Percentiles rank a stretch among this genome's conserved stretches.
Conservation (phyloP, 2,797 vertebrate genomes). For the Sebastes taczanowskii region DNA sequence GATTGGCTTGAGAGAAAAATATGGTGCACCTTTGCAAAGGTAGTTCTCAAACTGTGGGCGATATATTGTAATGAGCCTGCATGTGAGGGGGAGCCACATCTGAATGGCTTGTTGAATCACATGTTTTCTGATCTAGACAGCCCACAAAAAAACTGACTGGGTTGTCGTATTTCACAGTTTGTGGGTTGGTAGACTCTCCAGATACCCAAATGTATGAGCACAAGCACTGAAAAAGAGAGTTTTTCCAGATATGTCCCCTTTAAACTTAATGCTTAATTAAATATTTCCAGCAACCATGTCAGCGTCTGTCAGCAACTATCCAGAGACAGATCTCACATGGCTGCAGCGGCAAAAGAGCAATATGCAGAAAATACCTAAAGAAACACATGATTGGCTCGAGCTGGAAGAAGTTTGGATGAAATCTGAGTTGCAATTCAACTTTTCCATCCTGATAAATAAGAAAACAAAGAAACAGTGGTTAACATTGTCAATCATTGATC, state of each 20-base stretch:
- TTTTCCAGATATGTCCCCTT: not conserved
- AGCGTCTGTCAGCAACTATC: not conserved
- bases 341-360: constrained; percentile 2
- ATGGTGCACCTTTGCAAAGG: too few relatives aligned
- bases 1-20: too few relatives aligned
- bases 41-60: too few relatives aligned
- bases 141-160: not conserved
- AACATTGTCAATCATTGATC: not conserved
- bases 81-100: rapidly evolving
- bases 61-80: too few relatives aligned
- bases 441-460: constrained; percentile 20
- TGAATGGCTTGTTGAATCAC: not conserved
- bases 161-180: not conserved
- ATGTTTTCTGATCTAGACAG: not conserved
- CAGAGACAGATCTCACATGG: not conserved
- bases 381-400: not conserved
- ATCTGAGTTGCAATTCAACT: constrained; percentile 10
- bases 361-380: not conserved
- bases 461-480: constrained; percentile 35
- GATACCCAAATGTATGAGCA: not conserved
- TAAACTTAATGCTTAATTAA: constrained; percentile 8
- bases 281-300: not conserved
- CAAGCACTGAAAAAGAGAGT: not conserved
- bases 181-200: not conserved
- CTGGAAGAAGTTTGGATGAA: not conserved